Percentiles rank a stretch among this genome's conserved stretches.
Conservation (phyloP, 2,797 vertebrate genomes). For the Nannoperca obscura region DNA sequence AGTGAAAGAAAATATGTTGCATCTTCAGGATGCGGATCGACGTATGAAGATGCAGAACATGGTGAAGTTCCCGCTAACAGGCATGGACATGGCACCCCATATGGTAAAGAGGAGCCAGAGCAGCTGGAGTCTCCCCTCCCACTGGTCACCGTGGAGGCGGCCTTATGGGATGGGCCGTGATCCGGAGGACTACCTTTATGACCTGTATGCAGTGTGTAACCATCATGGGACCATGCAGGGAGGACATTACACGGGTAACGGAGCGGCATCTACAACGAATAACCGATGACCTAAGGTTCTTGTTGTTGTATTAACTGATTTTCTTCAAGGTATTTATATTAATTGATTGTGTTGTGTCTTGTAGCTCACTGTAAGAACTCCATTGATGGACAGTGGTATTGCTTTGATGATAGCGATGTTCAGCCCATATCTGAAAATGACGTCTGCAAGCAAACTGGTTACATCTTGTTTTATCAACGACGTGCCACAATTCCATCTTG, state of each 20-base stretch:
- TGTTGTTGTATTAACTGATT: neutral
- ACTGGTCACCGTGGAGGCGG: slow-evolving; percentile 98
- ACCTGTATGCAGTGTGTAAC: slow-evolving; percentile 98
- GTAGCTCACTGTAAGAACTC: slow-evolving; percentile 98
- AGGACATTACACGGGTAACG: slow-evolving; percentile 96
- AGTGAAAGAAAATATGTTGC: neutral
- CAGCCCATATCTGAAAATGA: slow-evolving; percentile 93
- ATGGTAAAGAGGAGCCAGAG: slow-evolving; percentile 98
- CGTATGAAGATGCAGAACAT: slow-evolving; percentile 98
- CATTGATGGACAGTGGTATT: slow-evolving; percentile 97
- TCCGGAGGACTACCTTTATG: slow-evolving; percentile 97
- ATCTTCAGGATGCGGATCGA: slow-evolving; percentile 92
- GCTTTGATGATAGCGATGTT: slow-evolving; percentile 97
- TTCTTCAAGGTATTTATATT: neutral
- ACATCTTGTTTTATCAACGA: slow-evolving; percentile 98
- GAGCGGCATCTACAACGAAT: neutral
- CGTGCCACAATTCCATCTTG: slow-evolving; percentile 94
- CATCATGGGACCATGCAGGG: slow-evolving; percentile 99
- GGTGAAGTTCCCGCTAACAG: slow-evolving; percentile 93
- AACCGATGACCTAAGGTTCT: neutral
- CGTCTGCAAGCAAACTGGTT: slow-evolving; percentile 94
- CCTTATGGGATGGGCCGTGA: slow-evolving; percentile 97
- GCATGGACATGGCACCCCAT: slow-evolving; percentile 98
- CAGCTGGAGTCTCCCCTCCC: slow-evolving; percentile 98
- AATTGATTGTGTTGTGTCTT: slow-evolving; percentile 2